phyloP scores from a whole-genome alignment of 2,888 invertebrate species.

The Orthosia gothica region DNA sequence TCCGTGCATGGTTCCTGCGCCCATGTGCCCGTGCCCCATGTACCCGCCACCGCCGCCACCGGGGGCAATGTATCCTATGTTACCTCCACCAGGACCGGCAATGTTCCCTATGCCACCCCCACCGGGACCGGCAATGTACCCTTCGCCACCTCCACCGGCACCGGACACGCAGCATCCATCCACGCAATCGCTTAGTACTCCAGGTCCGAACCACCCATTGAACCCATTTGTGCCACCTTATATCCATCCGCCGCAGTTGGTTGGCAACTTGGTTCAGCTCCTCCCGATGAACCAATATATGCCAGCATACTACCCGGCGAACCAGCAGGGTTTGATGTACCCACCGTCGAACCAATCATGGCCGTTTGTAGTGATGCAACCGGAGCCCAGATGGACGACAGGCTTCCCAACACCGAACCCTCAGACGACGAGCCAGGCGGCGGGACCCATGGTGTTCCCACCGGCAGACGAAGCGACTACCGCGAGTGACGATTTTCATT shows the following conservation, averaged over 20 bases:
- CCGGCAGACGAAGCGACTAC: background rate
- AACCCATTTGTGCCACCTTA: background rate
- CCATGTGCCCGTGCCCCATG: conserved; percentile 28
- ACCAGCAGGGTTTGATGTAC: background rate
- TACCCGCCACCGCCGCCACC: background rate
- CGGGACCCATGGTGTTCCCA: background rate
- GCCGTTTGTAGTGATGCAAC: too few relatives aligned
- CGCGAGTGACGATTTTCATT: conserved; percentile 65
- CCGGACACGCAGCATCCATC: background rate
- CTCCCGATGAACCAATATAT: too few relatives aligned
- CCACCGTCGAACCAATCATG: too few relatives aligned
- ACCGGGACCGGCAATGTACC: background rate
- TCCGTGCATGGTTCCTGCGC: conserved; percentile 31
- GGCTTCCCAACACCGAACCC: background rate
- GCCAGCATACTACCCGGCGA: background rate
- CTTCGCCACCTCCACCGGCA: background rate
- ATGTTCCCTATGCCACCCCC: background rate
- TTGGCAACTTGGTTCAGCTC: too few relatives aligned
- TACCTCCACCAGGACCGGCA: background rate
- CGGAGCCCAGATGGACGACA: too few relatives aligned
- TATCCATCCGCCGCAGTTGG: background rate
- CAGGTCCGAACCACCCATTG: background rate
- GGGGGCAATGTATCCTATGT: too few relatives aligned
- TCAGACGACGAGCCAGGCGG: fast-evolving
- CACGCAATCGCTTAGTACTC: too few relatives aligned